Base-by-base conservation (phyloP, 2,113 vertebrate species). In the Spea bombifrons region DNA sequence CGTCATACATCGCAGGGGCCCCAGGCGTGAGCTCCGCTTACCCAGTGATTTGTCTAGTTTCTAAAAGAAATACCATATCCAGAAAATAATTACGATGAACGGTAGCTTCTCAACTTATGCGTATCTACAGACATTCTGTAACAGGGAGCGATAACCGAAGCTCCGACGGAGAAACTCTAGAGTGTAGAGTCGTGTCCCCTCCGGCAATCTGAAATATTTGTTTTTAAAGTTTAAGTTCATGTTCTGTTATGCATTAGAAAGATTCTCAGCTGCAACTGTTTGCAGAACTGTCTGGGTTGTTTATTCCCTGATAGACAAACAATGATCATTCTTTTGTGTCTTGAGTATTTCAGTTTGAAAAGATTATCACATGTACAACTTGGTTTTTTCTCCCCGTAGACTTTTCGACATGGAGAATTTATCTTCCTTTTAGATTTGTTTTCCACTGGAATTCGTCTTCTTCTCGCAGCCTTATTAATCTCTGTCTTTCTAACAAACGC, bases 401-500 rank as follows among this genome's bases (percentile, higher is more conserved):
- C 68, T 74, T 66, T 67, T n/a, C 71, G 71, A 59, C 64, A 53
- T 12, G 12, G 71, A 43, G 61, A 74, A 80, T 80, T 74, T 80
- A 74, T 80, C 78, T 80, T 74, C 30, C 71, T 66, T 83, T 8
- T 43, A 71, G 76, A 76, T 80, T 67, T 13, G 49, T 76, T 82
- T 81, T 70, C 74, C 7, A 71, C 46, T 63, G 75, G 52, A 75
- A 48, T 50, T 79, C 12, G 76, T 8, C n/a, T 85, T 78, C 10
- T 2, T 66, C 10, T 75, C 47, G 48, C 67, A 81, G 0, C 0
- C 66, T 3, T 73, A 47, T 75, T 75, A 81, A 12, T 0, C 73
- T 75, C 71, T 46, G 82, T 81, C 83, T 75, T 4, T 83, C 12
- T 43, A 71, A 65, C 66, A 76, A 68, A 80, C 82, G 80, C 80